Evolutionary conservation across 2,888 invertebrate species (phyloP).

Genomic region (Tachystola acroxantha): DNA sequence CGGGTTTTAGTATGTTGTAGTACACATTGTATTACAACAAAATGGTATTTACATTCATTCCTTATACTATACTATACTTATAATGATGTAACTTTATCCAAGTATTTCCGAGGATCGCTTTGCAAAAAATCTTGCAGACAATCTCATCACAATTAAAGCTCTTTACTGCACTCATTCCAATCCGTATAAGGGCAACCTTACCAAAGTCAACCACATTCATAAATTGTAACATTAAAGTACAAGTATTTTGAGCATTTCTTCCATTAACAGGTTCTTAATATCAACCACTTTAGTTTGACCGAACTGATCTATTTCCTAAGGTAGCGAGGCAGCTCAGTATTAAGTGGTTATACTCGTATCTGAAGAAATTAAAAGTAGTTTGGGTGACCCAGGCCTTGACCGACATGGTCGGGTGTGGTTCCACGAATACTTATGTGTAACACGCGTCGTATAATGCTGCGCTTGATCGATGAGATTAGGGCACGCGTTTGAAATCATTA

Average conservation of each 20-base stretch:
- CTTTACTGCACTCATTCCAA: constrained; percentile 9
- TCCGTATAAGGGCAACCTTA: constrained; percentile 11
- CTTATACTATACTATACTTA: too few relatives aligned
- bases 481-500: constrained; percentile 12
- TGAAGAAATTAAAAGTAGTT: constrained; percentile 40
- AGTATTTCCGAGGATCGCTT: background rate
- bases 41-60: too few relatives aligned
- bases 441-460: constrained; percentile 15
- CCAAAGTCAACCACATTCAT: constrained; percentile 6
- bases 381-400: constrained; percentile 56
- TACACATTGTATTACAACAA: too few relatives aligned
- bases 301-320: constrained; percentile 10
- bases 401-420: constrained; percentile 23
- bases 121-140: background rate
- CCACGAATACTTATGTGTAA: constrained; percentile 15
- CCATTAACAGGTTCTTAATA: constrained; percentile 10
- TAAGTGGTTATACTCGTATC: constrained; percentile 13
- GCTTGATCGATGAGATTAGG: constrained; percentile 18
- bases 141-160: constrained; percentile 6
- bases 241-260: constrained; percentile 10
- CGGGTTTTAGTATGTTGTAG: too few relatives aligned
- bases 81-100: too few relatives aligned
- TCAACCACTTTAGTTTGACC: constrained; percentile 9
- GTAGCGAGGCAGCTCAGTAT: constrained; percentile 9
- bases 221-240: background rate